phyloP scores from a whole-genome alignment of 2,888 invertebrate species.

The Dasysyrphus albostriatus region DNA sequence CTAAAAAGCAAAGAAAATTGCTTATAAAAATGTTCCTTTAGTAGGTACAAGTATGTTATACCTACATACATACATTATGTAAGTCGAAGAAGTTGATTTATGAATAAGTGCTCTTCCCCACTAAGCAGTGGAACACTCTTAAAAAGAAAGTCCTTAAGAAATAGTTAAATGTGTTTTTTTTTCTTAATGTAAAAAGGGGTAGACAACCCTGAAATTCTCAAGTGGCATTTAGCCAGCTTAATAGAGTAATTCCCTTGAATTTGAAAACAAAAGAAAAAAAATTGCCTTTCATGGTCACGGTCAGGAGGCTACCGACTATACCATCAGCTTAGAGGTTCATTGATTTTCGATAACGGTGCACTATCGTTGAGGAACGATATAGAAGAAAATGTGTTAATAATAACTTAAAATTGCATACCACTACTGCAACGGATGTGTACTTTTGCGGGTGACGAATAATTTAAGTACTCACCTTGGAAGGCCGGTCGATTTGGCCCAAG shows the following conservation, averaged over 20 bases:
- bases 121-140: slow-evolving; percentile 27
- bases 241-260: slow-evolving; percentile 64
- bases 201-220: slow-evolving; percentile 33
- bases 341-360: slow-evolving; percentile 65
- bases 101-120: slow-evolving; percentile 19
- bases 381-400: slow-evolving; percentile 51
- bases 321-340: slow-evolving; percentile 46
- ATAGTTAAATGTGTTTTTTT: slow-evolving; percentile 7
- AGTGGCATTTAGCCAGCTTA: slow-evolving; percentile 53
- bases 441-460: slow-evolving; percentile 30
- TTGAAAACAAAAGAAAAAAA: slow-evolving; percentile 33
- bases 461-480: slow-evolving; percentile 85
- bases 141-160: slow-evolving; percentile 18
- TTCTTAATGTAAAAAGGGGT: background rate
- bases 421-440: slow-evolving; percentile 43
- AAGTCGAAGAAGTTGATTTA: slow-evolving; percentile 1
- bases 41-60: background rate
- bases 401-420: slow-evolving; percentile 55
- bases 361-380: background rate
- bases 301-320: slow-evolving; percentile 34
- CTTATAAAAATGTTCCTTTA: slow-evolving; percentile 2
- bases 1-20: background rate
- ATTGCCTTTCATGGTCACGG: slow-evolving; percentile 55
- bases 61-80: too few relatives aligned
- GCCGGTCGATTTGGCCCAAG: slow-evolving; percentile 90